phyloP scores from a whole-genome alignment of 2,797 vertebrate genomes.

The Trematomus bernacchii region DNA sequence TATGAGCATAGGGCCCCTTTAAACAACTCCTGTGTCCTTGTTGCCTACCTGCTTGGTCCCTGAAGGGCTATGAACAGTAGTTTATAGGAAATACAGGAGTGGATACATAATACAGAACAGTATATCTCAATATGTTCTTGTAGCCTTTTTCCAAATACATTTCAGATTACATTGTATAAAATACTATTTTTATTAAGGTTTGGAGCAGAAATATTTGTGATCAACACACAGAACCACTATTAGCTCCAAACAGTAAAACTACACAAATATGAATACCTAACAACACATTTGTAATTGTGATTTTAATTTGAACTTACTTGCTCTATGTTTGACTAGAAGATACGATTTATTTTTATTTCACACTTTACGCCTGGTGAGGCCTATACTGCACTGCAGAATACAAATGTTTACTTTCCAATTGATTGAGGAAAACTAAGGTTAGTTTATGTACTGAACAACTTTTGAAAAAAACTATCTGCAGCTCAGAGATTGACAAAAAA shows the following conservation, averaged over 20 bases:
- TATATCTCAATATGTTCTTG: neutral
- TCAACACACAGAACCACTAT: neutral
- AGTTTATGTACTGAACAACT: conserved; percentile 23
- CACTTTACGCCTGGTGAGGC: conserved; percentile 6
- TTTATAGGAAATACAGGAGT: neutral
- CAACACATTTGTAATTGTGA: neutral
- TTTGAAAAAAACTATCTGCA: conserved; percentile 10
- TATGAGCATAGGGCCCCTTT: too few species aligned
- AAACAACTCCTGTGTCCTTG: too few species aligned
- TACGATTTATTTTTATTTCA: conserved; percentile 35
- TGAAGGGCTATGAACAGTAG: neutral
- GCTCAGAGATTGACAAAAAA: conserved; percentile 11
- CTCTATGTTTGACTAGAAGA: conserved; percentile 15
- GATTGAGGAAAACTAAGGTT: conserved; percentile 15
- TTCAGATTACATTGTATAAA: neutral
- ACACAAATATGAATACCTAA: neutral
- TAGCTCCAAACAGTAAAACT: neutral
- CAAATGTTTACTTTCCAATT: conserved; percentile 20
- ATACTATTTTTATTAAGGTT: neutral
- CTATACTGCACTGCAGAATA: conserved; percentile 16
- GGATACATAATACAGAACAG: neutral
- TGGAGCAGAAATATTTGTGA: neutral
- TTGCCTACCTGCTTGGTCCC: too few species aligned
- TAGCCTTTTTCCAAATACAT: neutral
- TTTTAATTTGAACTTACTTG: conserved; percentile 1